Conservation (phyloP, 2,888 invertebrate species). For the Drosophila neutralis region DNA sequence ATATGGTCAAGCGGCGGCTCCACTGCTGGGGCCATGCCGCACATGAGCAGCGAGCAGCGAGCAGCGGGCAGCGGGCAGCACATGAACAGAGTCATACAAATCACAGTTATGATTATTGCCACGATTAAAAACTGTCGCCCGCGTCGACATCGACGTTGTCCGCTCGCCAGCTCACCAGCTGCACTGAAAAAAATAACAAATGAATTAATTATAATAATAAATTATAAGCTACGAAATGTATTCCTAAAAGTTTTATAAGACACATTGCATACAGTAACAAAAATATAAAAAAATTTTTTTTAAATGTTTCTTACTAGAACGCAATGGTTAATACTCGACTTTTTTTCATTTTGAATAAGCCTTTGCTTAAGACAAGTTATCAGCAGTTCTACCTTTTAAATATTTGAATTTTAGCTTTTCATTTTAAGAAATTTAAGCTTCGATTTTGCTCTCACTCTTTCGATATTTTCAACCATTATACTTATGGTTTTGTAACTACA, state of each 20-base stretch:
- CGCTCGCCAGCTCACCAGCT: slow-evolving; percentile 11
- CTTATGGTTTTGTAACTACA: neutral
- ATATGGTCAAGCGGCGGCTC: slow-evolving; percentile 70
- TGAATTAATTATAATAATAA: neutral
- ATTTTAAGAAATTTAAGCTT: neutral
- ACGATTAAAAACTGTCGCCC: slow-evolving; percentile 81
- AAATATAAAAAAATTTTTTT: too few relatives aligned
- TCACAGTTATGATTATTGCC: slow-evolving; percentile 81
- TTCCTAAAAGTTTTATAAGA: neutral
- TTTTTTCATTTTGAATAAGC: neutral
- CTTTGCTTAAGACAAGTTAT: neutral
- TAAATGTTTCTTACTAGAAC: neutral
- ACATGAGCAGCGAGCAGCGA: neutral
- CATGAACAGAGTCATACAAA: slow-evolving; percentile 77
- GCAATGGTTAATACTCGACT: fast-evolving
- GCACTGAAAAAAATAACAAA: slow-evolving; percentile 4
- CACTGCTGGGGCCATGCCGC: slow-evolving; percentile 40
- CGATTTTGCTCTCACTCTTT: neutral
- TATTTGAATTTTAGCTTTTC: fast-evolving
- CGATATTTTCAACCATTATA: neutral
- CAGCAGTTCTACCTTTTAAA: too few relatives aligned
- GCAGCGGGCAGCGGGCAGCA: slow-evolving; percentile 3
- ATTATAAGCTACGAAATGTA: neutral
- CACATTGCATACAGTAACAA: too few relatives aligned
- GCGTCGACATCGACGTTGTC: slow-evolving; percentile 33